A percentile compares a stretch with the other conserved stretches of the same genome.
Conservation (phyloP, 2,888 invertebrate species). For the Bimastos eiseni region DNA sequence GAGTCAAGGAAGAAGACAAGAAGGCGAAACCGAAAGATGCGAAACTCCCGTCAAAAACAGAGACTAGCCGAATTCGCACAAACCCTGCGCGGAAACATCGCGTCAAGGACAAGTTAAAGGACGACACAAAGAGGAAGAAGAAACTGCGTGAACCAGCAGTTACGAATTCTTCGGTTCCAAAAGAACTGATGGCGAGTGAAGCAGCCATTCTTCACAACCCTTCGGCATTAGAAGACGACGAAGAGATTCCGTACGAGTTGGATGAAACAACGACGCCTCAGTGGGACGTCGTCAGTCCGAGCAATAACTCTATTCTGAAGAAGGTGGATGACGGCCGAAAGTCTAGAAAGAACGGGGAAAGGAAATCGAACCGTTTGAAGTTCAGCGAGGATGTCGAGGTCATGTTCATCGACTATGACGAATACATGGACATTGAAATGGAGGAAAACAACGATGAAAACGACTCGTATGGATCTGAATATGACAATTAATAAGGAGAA, state of each 20-base stretch:
- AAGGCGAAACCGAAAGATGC: background rate
- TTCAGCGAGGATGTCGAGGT: conserved; percentile 13
- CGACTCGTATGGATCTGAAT: background rate
- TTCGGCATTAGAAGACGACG: background rate
- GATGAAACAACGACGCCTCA: background rate
- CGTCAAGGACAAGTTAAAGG: background rate
- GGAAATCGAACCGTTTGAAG: background rate
- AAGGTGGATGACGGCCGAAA: background rate
- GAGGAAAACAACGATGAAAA: background rate
- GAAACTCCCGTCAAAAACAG: background rate
- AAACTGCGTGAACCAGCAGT: background rate
- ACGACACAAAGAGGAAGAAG: background rate
- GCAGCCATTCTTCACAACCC: background rate
- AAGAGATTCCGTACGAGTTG: background rate
- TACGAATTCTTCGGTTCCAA: background rate
- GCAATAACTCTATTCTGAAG: background rate
- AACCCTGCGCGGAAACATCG: background rate
- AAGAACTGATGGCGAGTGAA: background rate
- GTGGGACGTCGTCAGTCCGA: background rate
- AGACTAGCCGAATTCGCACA: background rate
- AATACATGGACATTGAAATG: background rate
- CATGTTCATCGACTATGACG: background rate
- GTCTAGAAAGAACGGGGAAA: background rate
- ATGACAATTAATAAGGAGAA: background rate
- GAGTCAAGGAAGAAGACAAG: background rate